Percentiles rank a stretch among this genome's conserved stretches.
These are phyloP conservation scores for Diplogasteroides magnus DNA, from an alignment of 1,140 invertebrate genomes.

Conservation along the genomic window DNA sequence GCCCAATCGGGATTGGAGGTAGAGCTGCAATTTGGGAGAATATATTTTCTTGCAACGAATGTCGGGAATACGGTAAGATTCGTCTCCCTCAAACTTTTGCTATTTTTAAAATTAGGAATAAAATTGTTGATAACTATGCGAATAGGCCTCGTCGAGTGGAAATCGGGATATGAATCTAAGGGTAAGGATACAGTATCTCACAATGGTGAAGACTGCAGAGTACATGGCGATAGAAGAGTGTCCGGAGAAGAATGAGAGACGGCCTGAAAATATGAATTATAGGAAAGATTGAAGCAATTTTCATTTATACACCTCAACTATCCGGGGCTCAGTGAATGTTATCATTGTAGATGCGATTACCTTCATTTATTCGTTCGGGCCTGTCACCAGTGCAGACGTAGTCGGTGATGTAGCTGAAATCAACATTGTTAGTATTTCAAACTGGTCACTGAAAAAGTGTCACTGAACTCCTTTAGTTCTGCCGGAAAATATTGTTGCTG, in stretches of 20 bases:
- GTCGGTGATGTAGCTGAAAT: conserved; percentile 51
- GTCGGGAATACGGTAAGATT: conserved; percentile 7
- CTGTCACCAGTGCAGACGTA: conserved; percentile 55
- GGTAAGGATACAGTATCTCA: conserved; percentile 54
- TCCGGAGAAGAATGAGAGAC: conserved; percentile 11
- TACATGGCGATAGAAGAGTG: conserved; percentile 27
- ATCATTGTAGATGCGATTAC: no score
- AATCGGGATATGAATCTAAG: no score
- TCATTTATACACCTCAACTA: no score
- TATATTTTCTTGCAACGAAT: background rate
- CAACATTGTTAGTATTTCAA: background rate
- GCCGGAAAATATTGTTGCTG: no score
- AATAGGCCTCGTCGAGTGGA: no score
- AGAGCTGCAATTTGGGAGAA: conserved; percentile 66
- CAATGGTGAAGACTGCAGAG: conserved; percentile 39
- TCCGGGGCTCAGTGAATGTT: no score
- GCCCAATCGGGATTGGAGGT: conserved; percentile 67
- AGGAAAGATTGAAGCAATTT: no score
- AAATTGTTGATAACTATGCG: no score
- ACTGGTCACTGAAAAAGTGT: background rate
- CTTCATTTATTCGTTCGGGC: no score
- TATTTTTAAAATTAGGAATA: conserved; percentile 6
- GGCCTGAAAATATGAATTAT: background rate
- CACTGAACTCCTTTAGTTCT: no score
- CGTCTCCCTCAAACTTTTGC: background rate